Conservation (phyloP, 2,888 invertebrate species). For the Pyrochroa serraticornis region DNA sequence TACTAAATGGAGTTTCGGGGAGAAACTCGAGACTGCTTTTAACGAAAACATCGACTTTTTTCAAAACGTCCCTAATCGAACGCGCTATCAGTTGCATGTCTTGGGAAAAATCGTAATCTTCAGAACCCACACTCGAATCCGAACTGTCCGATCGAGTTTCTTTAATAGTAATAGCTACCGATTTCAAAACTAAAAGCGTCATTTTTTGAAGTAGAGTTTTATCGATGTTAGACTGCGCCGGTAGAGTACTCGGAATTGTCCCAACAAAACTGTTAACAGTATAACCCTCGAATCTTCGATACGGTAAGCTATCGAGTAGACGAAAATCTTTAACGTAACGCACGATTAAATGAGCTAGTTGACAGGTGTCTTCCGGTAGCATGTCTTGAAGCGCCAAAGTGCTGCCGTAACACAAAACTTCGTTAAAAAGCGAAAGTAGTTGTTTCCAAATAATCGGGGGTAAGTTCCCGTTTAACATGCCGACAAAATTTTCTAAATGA, state of each 20-base stretch:
- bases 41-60: constrained; percentile 81
- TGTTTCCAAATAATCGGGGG: constrained; percentile 85
- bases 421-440: constrained; percentile 83
- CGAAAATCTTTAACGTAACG: constrained; percentile 85
- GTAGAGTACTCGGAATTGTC: constrained; percentile 50
- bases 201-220: constrained; percentile 84
- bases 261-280: constrained; percentile 57
- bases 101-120: constrained; percentile 84
- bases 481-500: constrained; percentile 80
- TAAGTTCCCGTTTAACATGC: constrained; percentile 70
- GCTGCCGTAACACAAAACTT: constrained; percentile 89
- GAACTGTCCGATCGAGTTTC: constrained; percentile 85
- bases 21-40: constrained; percentile 83
- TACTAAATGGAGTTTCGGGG: constrained; percentile 85
- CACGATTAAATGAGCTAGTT: constrained; percentile 83
- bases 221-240: constrained; percentile 62
- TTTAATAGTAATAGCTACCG: constrained; percentile 87
- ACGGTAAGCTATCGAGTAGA: constrained; percentile 65
- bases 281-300: constrained; percentile 52
- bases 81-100: constrained; percentile 89
- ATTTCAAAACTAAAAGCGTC: constrained; percentile 85
- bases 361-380: constrained; percentile 86
- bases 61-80: constrained; percentile 82
- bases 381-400: constrained; percentile 88
- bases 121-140: constrained; percentile 83